Percentiles rank a stretch among this genome's conserved stretches.
phyloP scores from a whole-genome alignment of 1,140 invertebrate genomes.

The Halictus rubicundus region DNA sequence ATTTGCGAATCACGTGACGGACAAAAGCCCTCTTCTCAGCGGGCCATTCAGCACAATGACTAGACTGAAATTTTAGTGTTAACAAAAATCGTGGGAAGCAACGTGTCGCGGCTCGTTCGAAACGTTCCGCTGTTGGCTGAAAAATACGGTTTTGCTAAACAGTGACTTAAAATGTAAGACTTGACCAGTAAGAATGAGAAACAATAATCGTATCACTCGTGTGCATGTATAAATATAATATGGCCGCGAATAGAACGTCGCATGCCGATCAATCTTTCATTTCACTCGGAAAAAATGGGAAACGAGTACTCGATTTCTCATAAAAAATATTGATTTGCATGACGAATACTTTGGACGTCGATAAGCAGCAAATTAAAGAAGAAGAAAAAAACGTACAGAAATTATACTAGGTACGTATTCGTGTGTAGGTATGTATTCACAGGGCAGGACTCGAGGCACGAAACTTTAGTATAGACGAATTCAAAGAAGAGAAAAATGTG shows the following conservation, averaged over 20 bases:
- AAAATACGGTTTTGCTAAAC: constrained; percentile 40
- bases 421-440: not conserved
- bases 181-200: constrained; percentile 54
- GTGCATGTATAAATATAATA: constrained; percentile 67
- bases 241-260: constrained; percentile 21
- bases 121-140: constrained; percentile 49
- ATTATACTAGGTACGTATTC: not conserved
- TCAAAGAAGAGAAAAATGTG: not conserved
- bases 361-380: constrained; percentile 24
- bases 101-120: constrained; percentile 27
- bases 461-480: not conserved
- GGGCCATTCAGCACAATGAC: constrained; percentile 79
- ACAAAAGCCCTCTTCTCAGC: constrained; percentile 77
- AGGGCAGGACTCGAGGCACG: not conserved
- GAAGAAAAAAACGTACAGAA: constrained; percentile 2
- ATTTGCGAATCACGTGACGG: constrained; percentile 74
- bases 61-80: constrained; percentile 71
- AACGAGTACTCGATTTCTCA: not conserved
- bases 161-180: constrained; percentile 60
- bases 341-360: not conserved
- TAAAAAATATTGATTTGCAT: not conserved
- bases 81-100: constrained; percentile 60
- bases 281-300: not conserved
- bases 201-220: constrained; percentile 64
- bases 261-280: constrained; percentile 7